Conservation (phyloP, 2,888 invertebrate species). For the Horisme vitalbata region DNA sequence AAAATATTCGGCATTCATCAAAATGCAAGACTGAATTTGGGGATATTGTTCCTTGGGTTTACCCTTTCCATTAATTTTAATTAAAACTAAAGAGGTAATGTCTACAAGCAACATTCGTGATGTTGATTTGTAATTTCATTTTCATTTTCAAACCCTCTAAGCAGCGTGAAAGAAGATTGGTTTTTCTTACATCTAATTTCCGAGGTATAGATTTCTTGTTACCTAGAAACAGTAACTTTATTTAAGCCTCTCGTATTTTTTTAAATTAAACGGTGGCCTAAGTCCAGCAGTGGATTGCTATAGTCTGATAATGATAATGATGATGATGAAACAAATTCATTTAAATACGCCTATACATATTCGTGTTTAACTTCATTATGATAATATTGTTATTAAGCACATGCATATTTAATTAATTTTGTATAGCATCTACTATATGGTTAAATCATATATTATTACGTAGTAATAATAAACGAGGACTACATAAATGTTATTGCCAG, state of each 20-base stretch:
- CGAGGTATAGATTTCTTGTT: no score
- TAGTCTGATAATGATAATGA: no score
- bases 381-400: constrained; percentile 23
- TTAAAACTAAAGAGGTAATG: constrained; percentile 1
- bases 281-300: no score
- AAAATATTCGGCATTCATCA: constrained; percentile 11
- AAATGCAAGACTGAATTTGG: constrained; percentile 9
- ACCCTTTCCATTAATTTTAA: constrained; percentile 10
- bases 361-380: no score
- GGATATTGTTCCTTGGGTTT: constrained; percentile 1
- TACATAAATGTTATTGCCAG: constrained; percentile 25
- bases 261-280: no score
- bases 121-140: constrained; percentile 13
- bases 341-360: no score
- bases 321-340: no score
- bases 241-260: no score
- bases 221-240: no score
- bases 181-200: not conserved
- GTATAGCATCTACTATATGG: not conserved
- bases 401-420: constrained; percentile 37
- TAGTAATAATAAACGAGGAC: constrained; percentile 13
- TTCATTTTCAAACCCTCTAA: constrained; percentile 7
- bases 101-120: not conserved
- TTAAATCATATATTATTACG: not conserved
- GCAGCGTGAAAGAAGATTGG: constrained; percentile 5